Evolutionary conservation across 2,888 invertebrate species (phyloP), one percentile per base, ranked within the genome.

Genomic region (Dichetophora obliterata): DNA sequence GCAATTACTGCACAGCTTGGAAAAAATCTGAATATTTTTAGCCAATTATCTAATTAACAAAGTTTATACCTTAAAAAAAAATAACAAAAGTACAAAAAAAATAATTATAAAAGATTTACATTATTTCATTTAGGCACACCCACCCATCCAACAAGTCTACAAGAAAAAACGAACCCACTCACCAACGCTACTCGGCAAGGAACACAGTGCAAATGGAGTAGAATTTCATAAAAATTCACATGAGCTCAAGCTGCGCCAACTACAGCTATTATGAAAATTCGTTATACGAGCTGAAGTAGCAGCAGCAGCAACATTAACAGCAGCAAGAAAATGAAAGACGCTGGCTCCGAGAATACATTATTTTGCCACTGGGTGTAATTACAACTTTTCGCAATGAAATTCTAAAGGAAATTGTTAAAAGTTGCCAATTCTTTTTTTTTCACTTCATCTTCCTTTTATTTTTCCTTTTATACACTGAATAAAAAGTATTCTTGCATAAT

Each of bases 291-390:
- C 22, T 11, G 11, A 1, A 59, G n/a, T 5, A 37, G 48, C 19
- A 19, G 59, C 59, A 27, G 14, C 59, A 59, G 59, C 22, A 24
- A 5, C 1, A 59, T 22, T 24, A 27, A 24, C n/a, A 22, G 24
- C 22, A 24, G 57, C 22, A 65, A 37, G 65, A 34, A 37, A 8
- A n/a, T n/a, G 43, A 16, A 65, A 34, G 9, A 37, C 37, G 50
- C 68, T 43, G 14, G n/a, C 22, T 50, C 24, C 43, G 43, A 43
- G 43, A 43, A 43, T 43, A 65, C 54, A 65, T 65, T 52, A 65
- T 65, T 59, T 66, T 50, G 57, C 75, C 75, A 31, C 54, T 57
- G 75, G 75, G 75, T 54, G 54, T 66, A 75, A 75, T 75, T 75
- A 75, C 75, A 68, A 66, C 75, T 68, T 68, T 54, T 75, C 63